Conservation (phyloP, 2,797 vertebrate species). For the Phoxinus dragarum region DNA sequence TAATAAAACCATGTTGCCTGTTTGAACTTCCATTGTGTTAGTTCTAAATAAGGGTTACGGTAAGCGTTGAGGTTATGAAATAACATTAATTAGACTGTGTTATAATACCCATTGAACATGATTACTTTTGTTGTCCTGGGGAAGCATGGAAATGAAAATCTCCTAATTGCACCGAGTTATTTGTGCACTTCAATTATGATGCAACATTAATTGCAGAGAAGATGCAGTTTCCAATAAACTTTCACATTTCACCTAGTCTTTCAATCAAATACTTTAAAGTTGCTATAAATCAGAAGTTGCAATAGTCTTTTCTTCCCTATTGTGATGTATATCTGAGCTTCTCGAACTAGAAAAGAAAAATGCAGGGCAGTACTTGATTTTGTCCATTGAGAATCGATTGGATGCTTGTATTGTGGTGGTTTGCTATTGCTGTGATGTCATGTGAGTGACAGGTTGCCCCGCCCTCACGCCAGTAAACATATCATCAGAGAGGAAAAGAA, state of each 20-base stretch:
- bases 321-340: not conserved
- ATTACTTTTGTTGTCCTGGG: slow-evolving; percentile 21
- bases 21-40: slow-evolving; percentile 8
- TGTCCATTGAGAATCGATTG: not conserved
- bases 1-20: not conserved
- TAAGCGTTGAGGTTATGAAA: slow-evolving; percentile 23
- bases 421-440: no score
- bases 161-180: not conserved
- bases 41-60: not conserved
- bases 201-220: not conserved
- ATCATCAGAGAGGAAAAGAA: no score
- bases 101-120: not conserved
- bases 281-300: not conserved
- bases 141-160: not conserved
- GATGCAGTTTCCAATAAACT: not conserved
- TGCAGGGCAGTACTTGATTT: not conserved
- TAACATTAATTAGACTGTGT: slow-evolving; percentile 10
- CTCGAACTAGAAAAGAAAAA: not conserved
- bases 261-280: not conserved
- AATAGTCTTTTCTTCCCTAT: not conserved
- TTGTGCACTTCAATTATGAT: not conserved
- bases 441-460: no score
- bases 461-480: no score
- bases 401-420: not conserved
- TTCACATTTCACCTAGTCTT: not conserved